phyloP scores from a whole-genome alignment of 2,113 vertebrate species.

The Euleptes europaea region DNA sequence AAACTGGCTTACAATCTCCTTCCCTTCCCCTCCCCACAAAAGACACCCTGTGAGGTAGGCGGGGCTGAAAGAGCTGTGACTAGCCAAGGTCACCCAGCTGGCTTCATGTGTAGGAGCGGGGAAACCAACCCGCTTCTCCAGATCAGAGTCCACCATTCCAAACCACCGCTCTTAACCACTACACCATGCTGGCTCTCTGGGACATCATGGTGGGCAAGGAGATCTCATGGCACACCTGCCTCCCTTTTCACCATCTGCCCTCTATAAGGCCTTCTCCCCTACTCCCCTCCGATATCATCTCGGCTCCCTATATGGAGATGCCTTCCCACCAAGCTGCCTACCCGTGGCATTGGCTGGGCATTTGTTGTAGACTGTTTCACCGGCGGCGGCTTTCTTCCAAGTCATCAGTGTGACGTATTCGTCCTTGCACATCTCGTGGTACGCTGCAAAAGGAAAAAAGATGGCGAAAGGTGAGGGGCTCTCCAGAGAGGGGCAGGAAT shows the following conservation, averaged over 20 bases:
- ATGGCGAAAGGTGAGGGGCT: background rate
- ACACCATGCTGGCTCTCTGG: too few species aligned
- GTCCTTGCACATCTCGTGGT: slow-evolving; percentile 94
- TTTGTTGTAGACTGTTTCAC: slow-evolving; percentile 96
- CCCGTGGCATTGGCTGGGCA: slow-evolving; percentile 96
- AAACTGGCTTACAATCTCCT: too few species aligned
- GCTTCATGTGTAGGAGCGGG: too few species aligned
- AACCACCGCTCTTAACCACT: too few species aligned
- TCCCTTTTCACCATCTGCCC: background rate
- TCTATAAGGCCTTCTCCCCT: background rate
- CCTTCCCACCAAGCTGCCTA: slow-evolving; percentile 56
- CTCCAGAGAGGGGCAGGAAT: background rate
- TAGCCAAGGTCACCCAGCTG: too few species aligned
- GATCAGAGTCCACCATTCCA: too few species aligned
- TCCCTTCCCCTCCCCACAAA: too few species aligned
- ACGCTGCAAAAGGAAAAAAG: slow-evolving; percentile 69
- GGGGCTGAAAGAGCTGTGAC: too few species aligned
- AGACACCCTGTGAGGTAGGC: too few species aligned
- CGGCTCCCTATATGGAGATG: background rate
- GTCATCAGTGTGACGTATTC: slow-evolving; percentile 88
- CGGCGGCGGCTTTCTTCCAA: slow-evolving; percentile 94
- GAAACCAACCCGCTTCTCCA: too few species aligned
- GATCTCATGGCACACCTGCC: background rate
- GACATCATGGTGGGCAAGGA: background rate
- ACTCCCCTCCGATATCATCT: background rate